Base-by-base conservation (phyloP, 2,888 invertebrate genomes). In the Dryobotodes eremita region DNA sequence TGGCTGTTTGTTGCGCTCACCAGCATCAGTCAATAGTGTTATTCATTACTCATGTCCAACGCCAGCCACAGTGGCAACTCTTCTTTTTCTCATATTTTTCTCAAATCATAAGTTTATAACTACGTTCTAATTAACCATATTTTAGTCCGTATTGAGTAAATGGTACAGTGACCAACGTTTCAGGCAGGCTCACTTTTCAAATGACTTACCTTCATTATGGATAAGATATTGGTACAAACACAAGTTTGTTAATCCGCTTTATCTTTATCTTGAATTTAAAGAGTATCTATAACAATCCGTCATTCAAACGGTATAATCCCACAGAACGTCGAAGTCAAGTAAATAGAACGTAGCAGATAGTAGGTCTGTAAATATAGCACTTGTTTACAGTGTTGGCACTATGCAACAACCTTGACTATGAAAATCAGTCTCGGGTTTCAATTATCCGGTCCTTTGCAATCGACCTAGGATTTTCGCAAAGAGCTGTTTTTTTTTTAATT, bases 181-280 rank as follows among this genome's bases (percentile, higher is more conserved):
- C 23, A 55, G 46, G 20, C 26, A 48, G 26, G 36, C 59, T 59
- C 26, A 48, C 46, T 31, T 46, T 78, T 46, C 5, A 59, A 77
- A 26, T 65, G 65, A 31, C n/a, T 20, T 31, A 46, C 13, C 46
- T 83, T 65, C 53, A 78, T 78, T 84, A 59, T 79, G 66, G 53
- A 80, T 79, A 61, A 78, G 65, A 79, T 78, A 66, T 77, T 53
- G 57, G 31, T 50, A 59, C 23, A 78, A 31, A 55, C 20, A 78
- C 53, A 48, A 66, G 46, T 42, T 82, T 64, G 42, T 48, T 36
- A 36, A 84, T 61, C 59, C 15, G 48, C 48, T 61, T 80, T 84
- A 84, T 84, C 79, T 84, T 79, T 46, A 66, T 59, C 82, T 82
- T 48, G 17, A 55, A 53, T 23, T 42, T 46, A 10, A 46, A 46